Conservation (phyloP, 2,888 invertebrate species). For the Drosophila picticornis region DNA sequence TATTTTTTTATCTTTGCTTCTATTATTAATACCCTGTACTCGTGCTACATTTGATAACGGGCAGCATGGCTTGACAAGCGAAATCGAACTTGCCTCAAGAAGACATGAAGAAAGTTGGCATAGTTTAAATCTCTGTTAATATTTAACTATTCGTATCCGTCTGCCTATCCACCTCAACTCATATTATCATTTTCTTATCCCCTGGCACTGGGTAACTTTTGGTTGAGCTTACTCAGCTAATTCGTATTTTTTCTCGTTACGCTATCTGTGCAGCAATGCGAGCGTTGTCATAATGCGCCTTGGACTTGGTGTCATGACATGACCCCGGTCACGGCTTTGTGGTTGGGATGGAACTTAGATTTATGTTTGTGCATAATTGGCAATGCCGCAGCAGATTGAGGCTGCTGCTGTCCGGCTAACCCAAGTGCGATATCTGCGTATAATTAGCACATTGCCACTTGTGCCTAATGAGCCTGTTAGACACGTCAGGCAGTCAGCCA, state of each 20-base stretch:
- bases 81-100: neutral
- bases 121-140: neutral
- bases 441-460: constrained; percentile 84
- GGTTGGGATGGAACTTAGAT: constrained; percentile 47
- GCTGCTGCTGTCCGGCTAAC: constrained; percentile 47
- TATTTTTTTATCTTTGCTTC: constrained; percentile 15
- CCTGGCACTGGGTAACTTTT: neutral
- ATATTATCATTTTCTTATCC: neutral
- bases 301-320: constrained; percentile 52
- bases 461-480: constrained; percentile 83
- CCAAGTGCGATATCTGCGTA: constrained; percentile 54
- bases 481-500: constrained; percentile 65
- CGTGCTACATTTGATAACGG: neutral
- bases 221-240: neutral
- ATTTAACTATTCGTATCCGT: neutral
- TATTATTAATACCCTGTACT: constrained; percentile 5
- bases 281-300: constrained; percentile 75
- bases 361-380: constrained; percentile 81
- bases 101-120: neutral
- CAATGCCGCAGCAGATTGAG: constrained; percentile 62
- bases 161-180: neutral
- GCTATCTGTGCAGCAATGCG: constrained; percentile 23
- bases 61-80: neutral
- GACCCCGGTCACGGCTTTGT: constrained; percentile 20
- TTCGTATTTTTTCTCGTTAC: constrained; percentile 17